Evolutionary conservation across 2,888 invertebrate species (phyloP).

Genomic region (Drosophila falleni): DNA sequence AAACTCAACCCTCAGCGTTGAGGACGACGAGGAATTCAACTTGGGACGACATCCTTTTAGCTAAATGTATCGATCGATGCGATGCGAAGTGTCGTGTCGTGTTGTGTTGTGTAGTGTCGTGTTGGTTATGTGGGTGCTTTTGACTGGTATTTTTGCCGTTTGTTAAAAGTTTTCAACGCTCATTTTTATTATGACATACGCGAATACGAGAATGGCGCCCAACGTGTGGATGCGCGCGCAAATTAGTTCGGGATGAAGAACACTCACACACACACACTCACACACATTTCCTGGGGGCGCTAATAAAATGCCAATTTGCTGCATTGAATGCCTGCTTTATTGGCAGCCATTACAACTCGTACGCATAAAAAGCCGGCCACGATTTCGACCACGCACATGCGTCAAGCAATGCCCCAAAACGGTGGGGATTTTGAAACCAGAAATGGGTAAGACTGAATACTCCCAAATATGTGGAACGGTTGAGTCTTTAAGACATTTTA

Average conservation of each 20-base stretch:
- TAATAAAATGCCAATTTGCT: constrained; percentile 80
- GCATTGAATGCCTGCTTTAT: constrained; percentile 77
- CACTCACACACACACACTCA: too few relatives aligned
- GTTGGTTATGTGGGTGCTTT: constrained; percentile 31
- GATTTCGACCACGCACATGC: constrained; percentile 54
- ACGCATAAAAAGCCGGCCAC: constrained; percentile 72
- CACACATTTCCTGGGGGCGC: constrained; percentile 44
- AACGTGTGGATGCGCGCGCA: constrained; percentile 46
- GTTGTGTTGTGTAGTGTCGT: background rate
- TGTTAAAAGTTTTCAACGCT: constrained; percentile 78
- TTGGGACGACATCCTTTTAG: constrained; percentile 69
- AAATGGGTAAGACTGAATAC: background rate
- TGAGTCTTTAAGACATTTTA: constrained; percentile 69
- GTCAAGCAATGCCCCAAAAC: constrained; percentile 18
- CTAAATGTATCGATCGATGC: constrained; percentile 70
- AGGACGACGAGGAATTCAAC: constrained; percentile 13
- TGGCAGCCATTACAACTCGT: constrained; percentile 79
- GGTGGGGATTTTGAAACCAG: background rate
- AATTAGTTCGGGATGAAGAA: constrained; percentile 56
- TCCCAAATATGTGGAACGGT: constrained; percentile 14
- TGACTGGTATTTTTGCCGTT: constrained; percentile 75
- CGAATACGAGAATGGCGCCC: constrained; percentile 38
- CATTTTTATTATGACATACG: constrained; percentile 80
- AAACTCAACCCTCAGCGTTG: constrained; percentile 1
- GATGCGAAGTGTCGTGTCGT: constrained; percentile 5